Conservation (phyloP, 2,113 vertebrate genomes). For the Nannobrachium achirus region DNA sequence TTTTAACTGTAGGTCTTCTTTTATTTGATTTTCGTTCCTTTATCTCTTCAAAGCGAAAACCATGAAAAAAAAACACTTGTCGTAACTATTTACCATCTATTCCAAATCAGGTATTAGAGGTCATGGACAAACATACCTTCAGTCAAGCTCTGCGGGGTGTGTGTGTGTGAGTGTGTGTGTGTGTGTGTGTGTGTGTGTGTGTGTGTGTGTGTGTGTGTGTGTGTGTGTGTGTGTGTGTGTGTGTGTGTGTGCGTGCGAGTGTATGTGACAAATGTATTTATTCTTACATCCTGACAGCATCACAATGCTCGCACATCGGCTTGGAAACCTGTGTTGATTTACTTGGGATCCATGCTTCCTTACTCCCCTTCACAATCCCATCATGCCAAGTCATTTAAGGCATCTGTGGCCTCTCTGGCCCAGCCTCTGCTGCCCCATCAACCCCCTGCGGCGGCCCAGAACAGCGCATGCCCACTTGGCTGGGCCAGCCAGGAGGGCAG, state of each 20-base stretch:
- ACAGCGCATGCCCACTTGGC: conserved; percentile 73
- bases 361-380: conserved; percentile 61
- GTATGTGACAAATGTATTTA: neutral
- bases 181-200: neutral
- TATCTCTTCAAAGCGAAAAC: too few species aligned
- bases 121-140: conserved; percentile 7
- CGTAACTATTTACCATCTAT: neutral
- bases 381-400: conserved; percentile 80
- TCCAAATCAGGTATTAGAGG: neutral
- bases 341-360: conserved; percentile 63
- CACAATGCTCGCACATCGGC: conserved; percentile 35
- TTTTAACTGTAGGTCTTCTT: neutral
- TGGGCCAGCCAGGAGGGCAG: conserved; percentile 68
- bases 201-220: neutral
- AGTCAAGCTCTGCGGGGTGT: neutral
- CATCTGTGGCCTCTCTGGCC: conserved; percentile 79
- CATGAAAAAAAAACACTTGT: neutral
- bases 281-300: conserved; percentile 34
- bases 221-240: neutral
- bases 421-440: conserved; percentile 75
- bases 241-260: neutral
- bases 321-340: conserved; percentile 67
- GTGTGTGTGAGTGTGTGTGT: neutral
- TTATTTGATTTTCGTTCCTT: too few species aligned
- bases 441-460: conserved; percentile 66